phyloP scores from a whole-genome alignment of 2,888 invertebrate species.

The Drosophila kokeensis region DNA sequence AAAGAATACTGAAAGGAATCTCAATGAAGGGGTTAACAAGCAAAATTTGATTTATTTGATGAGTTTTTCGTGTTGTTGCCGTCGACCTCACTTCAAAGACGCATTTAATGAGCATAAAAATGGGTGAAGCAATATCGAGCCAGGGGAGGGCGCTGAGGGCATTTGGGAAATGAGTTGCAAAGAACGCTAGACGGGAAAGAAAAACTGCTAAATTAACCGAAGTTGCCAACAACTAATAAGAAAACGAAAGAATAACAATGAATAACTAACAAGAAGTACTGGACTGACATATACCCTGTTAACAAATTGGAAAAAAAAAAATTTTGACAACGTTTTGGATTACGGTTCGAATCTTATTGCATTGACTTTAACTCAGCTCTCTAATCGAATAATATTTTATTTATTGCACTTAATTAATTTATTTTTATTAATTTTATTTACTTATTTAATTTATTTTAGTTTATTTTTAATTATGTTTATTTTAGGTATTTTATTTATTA shows the following conservation, averaged over 20 bases:
- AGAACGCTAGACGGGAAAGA: conserved; percentile 27
- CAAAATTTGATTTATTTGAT: conserved; percentile 79
- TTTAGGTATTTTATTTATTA: too few relatives aligned
- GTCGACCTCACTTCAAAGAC: conserved; percentile 30
- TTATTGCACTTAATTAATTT: neutral
- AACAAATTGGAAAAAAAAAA: neutral
- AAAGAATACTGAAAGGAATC: conserved; percentile 65
- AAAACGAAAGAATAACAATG: conserved; percentile 1
- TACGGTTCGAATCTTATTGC: too few relatives aligned
- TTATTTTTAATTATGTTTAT: neutral
- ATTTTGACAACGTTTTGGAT: neutral
- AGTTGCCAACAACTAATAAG: conserved; percentile 31
- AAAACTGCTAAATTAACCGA: conserved; percentile 42
- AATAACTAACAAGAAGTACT: neutral
- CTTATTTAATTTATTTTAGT: neutral
- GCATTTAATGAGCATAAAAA: conserved; percentile 72
- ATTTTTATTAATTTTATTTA: neutral
- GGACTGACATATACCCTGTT: neutral
- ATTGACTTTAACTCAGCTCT: neutral
- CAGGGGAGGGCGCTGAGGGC: conserved; percentile 22
- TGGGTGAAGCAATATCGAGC: conserved; percentile 13
- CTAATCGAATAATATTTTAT: neutral
- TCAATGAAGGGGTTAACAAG: conserved; percentile 78
- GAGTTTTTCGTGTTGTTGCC: conserved; percentile 65
- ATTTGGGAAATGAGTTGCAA: conserved; percentile 50